Evolutionary conservation across 2,113 vertebrate genomes (phyloP).

Genomic region (Labrus mixtus): DNA sequence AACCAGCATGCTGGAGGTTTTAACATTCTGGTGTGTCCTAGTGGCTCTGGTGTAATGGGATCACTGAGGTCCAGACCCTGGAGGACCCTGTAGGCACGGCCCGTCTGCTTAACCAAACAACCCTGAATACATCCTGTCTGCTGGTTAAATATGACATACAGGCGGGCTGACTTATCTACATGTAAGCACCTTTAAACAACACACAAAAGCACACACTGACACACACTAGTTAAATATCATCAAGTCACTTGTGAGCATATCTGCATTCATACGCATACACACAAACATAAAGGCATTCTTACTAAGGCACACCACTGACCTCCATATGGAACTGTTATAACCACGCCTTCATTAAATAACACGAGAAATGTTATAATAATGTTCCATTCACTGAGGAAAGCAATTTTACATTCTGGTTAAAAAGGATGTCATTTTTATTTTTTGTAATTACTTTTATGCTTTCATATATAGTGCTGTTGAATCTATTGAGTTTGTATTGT

Average conservation of each 20-base stretch:
- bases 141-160: constrained; percentile 59
- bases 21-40: constrained; percentile 31
- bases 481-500: no score
- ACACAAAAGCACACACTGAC: not conserved
- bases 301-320: not conserved
- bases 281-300: not conserved
- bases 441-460: no score
- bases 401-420: no score
- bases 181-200: constrained; percentile 25
- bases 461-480: no score
- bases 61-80: constrained; percentile 46
- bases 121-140: constrained; percentile 10
- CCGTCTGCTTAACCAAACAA: constrained; percentile 62
- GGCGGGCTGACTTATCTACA: constrained; percentile 28
- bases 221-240: constrained; percentile 44
- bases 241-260: constrained; percentile 15
- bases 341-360: not conserved
- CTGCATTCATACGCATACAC: not conserved
- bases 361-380: not conserved
- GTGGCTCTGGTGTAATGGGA: constrained; percentile 59
- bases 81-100: constrained; percentile 50
- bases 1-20: constrained; percentile 4
- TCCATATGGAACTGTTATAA: not conserved
- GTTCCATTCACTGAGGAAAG: not conserved
- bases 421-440: not conserved